Conservation (phyloP, 1,140 invertebrate genomes). For the Euura saliciscinereae region DNA sequence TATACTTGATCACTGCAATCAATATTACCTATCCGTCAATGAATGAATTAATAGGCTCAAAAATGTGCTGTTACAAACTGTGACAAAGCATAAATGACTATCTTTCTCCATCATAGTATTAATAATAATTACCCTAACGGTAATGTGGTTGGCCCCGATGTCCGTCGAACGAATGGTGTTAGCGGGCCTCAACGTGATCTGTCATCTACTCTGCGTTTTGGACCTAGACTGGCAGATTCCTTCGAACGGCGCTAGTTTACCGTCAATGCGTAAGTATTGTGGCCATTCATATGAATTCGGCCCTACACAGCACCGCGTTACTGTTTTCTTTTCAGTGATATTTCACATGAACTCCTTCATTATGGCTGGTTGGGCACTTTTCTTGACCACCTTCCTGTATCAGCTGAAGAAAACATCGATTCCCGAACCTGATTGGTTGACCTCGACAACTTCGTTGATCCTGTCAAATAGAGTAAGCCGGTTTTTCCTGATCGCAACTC, state of each 20-base stretch:
- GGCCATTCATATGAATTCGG: too few species aligned
- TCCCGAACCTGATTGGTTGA: conserved; percentile 34
- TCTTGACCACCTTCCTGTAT: conserved; percentile 52
- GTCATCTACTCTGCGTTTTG: conserved; percentile 35
- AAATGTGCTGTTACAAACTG: too few species aligned
- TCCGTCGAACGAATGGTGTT: conserved; percentile 54
- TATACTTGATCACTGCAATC: too few species aligned
- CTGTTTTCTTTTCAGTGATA: conserved; percentile 42
- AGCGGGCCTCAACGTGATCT: conserved; percentile 55
- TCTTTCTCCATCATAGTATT: conserved; percentile 44
- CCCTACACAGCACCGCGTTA: too few species aligned
- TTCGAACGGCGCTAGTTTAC: conserved; percentile 41
- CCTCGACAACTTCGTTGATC: conserved; percentile 27
- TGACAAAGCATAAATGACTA: too few species aligned
- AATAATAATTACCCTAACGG: conserved; percentile 54
- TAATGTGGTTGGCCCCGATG: conserved; percentile 54
- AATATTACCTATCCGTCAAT: too few species aligned
- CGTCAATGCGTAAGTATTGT: conserved; percentile 43
- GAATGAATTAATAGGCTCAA: too few species aligned
- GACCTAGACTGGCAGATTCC: conserved; percentile 54
- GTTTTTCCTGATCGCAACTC: conserved; percentile 40
- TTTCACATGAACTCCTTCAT: conserved; percentile 55
- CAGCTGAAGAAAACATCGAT: conserved; percentile 28
- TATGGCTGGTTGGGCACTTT: conserved; percentile 51
- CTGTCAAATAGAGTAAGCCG: conserved; percentile 40